Evolutionary conservation across 1,140 invertebrate species (phyloP), one percentile per base, ranked within the genome.

Genomic region (Melitaea cinxia): DNA sequence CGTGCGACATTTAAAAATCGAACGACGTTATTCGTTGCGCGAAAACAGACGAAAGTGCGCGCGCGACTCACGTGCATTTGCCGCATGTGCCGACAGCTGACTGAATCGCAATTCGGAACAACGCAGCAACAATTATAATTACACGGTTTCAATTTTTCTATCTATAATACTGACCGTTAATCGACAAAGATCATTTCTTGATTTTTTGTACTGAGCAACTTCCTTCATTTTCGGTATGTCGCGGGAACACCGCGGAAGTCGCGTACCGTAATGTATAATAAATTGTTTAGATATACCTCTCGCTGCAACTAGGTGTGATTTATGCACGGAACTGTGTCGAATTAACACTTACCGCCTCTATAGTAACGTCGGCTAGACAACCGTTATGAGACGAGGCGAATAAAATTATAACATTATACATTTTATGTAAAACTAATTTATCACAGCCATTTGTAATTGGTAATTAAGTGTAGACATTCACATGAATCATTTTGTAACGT

Each of bases 31-130:
- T 77, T 72, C 72, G 71, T 75, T 73, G 62, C 83, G 85, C 83
- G 80, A 85, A 86, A 80, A 80, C 65, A 33, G 61, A 70, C 67
- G 70, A 67, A 73, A 68, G 65, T 84, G 87, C 83, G 87, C 85
- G 83, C 81, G 80, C 83, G 80, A 73, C 84, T 76, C 80, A 70
- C 84, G 87, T 87, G 77, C 84, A 77, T 68, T 70, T 54, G 67
- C 68, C 73, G 71, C 83, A 80, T 87, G 70, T 81, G 85, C 80
- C 84, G 78, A 82, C 85, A 88, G 85, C 84, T 89, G 82, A 89
- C 87, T 89, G 85, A 89, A 70, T 66, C 77, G 65, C 66, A 77
- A 79, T 75, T 77, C 73, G 75, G 75, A 84, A 86, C 80, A 83
- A 77, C 77, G 72, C 80, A 70, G 75, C 76, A 70, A 78, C 72